Evolutionary conservation across 1,140 invertebrate species (phyloP).

Genomic region (Cydia fagiglandana): DNA sequence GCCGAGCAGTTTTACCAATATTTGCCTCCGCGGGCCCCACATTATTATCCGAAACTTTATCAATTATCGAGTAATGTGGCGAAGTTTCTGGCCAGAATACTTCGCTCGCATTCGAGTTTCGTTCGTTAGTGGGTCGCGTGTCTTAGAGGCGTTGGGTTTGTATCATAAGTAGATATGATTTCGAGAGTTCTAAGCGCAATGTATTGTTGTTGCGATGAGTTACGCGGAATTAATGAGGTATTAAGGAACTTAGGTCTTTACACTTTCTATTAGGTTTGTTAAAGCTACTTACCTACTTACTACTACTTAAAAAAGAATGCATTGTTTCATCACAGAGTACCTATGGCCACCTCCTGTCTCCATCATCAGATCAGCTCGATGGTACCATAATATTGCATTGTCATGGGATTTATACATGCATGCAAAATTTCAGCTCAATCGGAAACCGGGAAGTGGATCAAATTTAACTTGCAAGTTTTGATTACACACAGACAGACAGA

Average conservation of each 20-base stretch:
- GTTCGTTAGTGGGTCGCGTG: conserved; percentile 41
- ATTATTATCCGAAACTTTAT: conserved; percentile 67
- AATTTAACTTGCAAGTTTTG: too few species aligned
- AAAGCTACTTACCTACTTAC: too few species aligned
- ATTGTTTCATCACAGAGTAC: too few species aligned
- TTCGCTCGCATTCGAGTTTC: conserved; percentile 45
- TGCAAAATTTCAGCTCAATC: too few species aligned
- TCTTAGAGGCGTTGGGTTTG: conserved; percentile 14
- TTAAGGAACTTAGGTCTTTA: background rate
- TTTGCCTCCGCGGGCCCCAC: conserved; percentile 47
- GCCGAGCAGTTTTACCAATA: conserved; percentile 58
- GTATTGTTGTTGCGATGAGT: background rate
- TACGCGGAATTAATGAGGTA: conserved; percentile 3
- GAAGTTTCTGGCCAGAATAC: conserved; percentile 54
- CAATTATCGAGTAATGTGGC: conserved; percentile 65
- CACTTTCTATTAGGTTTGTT: too few species aligned
- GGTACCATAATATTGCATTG: too few species aligned
- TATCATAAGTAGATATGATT: conserved; percentile 16
- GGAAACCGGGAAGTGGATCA: too few species aligned
- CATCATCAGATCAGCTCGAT: too few species aligned
- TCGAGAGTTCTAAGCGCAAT: conserved; percentile 5
- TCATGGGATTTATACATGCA: too few species aligned
- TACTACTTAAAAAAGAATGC: too few species aligned
- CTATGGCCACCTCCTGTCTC: too few species aligned
- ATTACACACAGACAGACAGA: too few species aligned